A percentile compares a stretch with the other conserved stretches of the same genome.
Conservation (phyloP, 1,140 invertebrate genomes). For the Apis florea region DNA sequence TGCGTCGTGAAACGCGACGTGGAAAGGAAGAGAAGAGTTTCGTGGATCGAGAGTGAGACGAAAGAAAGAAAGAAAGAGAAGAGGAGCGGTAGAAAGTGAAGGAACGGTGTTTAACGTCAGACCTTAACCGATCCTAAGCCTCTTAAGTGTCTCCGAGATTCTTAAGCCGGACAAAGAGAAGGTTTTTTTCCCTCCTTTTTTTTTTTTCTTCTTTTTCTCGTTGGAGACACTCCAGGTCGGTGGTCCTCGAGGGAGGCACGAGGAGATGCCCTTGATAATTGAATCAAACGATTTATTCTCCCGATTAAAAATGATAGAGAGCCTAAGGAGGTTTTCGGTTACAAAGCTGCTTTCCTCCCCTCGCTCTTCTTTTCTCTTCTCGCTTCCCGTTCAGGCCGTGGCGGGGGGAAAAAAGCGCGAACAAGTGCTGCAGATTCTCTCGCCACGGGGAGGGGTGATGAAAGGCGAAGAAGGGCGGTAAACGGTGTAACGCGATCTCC, state of each 20-base stretch:
- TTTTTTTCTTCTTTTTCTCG: constrained; percentile 17
- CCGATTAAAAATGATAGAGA: constrained; percentile 79
- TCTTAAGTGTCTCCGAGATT: constrained; percentile 77
- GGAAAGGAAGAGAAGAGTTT: neutral
- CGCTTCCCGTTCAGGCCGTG: constrained; percentile 37
- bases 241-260: constrained; percentile 61
- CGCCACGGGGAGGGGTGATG: constrained; percentile 37
- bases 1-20: neutral
- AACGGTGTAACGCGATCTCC: constrained; percentile 64
- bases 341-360: constrained; percentile 77
- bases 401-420: constrained; percentile 51
- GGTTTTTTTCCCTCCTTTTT: constrained; percentile 69
- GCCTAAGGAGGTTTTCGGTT: constrained; percentile 73
- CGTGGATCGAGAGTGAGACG: neutral
- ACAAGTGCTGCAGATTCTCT: constrained; percentile 52
- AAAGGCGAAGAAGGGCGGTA: constrained; percentile 45
- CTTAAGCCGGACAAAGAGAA: constrained; percentile 78
- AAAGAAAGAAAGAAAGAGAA: neutral
- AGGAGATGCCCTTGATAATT: constrained; percentile 76
- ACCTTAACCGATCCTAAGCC: constrained; percentile 78
- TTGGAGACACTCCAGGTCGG: constrained; percentile 48
- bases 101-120: constrained; percentile 71
- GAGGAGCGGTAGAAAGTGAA: constrained; percentile 5
- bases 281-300: constrained; percentile 81
- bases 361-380: neutral